Conservation (phyloP, 1,140 invertebrate genomes). For the Drosophila malerkotliana region DNA sequence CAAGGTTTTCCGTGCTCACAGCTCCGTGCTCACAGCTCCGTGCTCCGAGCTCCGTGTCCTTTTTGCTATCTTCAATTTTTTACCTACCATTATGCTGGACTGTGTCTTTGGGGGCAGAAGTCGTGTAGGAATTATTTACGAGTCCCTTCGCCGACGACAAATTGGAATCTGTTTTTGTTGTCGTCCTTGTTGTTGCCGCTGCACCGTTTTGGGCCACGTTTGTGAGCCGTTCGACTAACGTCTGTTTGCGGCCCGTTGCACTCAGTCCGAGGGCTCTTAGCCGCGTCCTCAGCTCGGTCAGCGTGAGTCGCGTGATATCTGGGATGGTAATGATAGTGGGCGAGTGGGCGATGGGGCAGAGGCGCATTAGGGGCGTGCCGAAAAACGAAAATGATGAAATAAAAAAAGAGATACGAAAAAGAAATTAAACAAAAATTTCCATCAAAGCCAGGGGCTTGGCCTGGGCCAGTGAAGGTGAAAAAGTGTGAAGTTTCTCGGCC, state of each 20-base stretch:
- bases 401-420: constrained; percentile 54
- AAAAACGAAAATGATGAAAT: constrained; percentile 56
- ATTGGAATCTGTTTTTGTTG: constrained; percentile 37
- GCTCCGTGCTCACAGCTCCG: not conserved
- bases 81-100: constrained; percentile 51
- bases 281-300: constrained; percentile 64
- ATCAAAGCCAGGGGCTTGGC: constrained; percentile 27
- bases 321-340: constrained; percentile 30
- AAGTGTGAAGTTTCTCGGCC: constrained; percentile 4
- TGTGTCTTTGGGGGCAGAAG: constrained; percentile 17
- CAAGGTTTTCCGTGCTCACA: constrained; percentile 2
- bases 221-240: constrained; percentile 66
- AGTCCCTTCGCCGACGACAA: constrained; percentile 55
- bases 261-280: constrained; percentile 66
- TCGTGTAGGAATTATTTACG: constrained; percentile 53
- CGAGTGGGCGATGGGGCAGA: constrained; percentile 24
- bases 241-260: constrained; percentile 61
- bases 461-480: constrained; percentile 15
- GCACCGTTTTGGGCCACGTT: constrained; percentile 19
- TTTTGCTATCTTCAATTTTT: not conserved
- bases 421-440: constrained; percentile 38
- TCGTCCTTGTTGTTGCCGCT: constrained; percentile 14
- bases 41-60: not conserved
- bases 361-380: constrained; percentile 47
- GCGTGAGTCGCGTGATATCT: constrained; percentile 63